Percentiles rank a stretch among this genome's conserved stretches.
These are phyloP conservation scores for Epinephelus malabaricus DNA, from an alignment of 2,797 vertebrate species.

Conservation along the genomic window DNA sequence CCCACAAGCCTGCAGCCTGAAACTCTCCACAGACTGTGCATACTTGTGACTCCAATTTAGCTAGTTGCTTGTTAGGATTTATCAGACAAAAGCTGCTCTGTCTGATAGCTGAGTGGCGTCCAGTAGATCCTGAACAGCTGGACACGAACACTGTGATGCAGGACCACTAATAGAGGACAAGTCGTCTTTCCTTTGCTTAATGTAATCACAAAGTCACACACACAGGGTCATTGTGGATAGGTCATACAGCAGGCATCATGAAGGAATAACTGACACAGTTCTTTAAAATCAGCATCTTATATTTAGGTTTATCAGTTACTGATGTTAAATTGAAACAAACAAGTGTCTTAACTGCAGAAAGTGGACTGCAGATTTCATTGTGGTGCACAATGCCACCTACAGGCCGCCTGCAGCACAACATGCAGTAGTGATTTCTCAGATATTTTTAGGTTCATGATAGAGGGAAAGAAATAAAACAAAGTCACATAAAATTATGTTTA, in stretches of 20 bases:
- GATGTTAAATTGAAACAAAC: background rate
- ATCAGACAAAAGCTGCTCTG: slow-evolving; percentile 75
- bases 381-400: slow-evolving; percentile 36
- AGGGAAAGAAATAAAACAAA: no score
- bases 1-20: slow-evolving; percentile 22
- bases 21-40: slow-evolving; percentile 27
- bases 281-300: background rate
- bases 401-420: slow-evolving; percentile 15
- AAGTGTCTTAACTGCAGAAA: background rate
- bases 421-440: background rate
- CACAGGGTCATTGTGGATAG: background rate
- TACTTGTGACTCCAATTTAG: slow-evolving; percentile 84
- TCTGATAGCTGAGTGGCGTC: slow-evolving; percentile 54
- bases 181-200: slow-evolving; percentile 74
- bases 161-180: slow-evolving; percentile 73
- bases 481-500: background rate
- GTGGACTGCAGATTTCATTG: background rate
- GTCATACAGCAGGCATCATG: background rate
- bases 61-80: slow-evolving; percentile 42
- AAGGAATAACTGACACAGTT: background rate
- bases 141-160: slow-evolving; percentile 35
- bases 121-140: slow-evolving; percentile 49
- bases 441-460: no score
- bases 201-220: slow-evolving; percentile 62
- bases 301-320: background rate